Evolutionary conservation across 2,797 vertebrate species (phyloP).

Genomic region (Oryzias sinensis): DNA sequence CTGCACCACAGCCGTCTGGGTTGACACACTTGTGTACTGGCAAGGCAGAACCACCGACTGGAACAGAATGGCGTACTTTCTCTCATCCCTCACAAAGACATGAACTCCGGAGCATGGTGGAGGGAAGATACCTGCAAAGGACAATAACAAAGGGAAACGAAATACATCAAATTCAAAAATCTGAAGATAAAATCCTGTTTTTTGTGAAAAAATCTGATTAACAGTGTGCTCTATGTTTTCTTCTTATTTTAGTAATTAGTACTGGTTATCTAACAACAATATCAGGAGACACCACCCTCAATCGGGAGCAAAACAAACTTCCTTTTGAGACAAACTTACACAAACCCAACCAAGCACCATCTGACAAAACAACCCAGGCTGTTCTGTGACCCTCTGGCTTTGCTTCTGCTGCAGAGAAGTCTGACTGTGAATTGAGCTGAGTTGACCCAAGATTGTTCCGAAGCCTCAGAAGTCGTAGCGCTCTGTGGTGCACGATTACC

Average conservation of each 20-base stretch:
- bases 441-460: conserved; percentile 20
- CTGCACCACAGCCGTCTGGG: conserved; percentile 85
- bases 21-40: conserved; percentile 87
- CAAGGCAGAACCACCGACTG: conserved; percentile 88
- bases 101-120: conserved; percentile 72
- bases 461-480: conserved; percentile 28
- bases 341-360: neutral
- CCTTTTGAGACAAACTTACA: conserved; percentile 11
- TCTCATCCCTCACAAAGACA: conserved; percentile 86
- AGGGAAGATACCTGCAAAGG: conserved; percentile 49
- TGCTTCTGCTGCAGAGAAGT: conserved; percentile 10
- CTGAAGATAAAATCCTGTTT: neutral
- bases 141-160: conserved; percentile 10
- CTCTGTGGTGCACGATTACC: conserved; percentile 42
- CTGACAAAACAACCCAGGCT: neutral
- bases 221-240: too few relatives aligned
- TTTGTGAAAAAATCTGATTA: neutral
- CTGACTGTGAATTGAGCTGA: conserved; percentile 25
- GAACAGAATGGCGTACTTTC: conserved; percentile 86
- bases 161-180: neutral
- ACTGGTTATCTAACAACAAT: too few relatives aligned
- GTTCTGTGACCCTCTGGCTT: neutral
- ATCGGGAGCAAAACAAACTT: neutral
- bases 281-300: neutral
- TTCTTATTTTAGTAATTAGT: too few relatives aligned